phyloP scores from a whole-genome alignment of 2,888 invertebrate species.

The Plagodis pulveraria region DNA sequence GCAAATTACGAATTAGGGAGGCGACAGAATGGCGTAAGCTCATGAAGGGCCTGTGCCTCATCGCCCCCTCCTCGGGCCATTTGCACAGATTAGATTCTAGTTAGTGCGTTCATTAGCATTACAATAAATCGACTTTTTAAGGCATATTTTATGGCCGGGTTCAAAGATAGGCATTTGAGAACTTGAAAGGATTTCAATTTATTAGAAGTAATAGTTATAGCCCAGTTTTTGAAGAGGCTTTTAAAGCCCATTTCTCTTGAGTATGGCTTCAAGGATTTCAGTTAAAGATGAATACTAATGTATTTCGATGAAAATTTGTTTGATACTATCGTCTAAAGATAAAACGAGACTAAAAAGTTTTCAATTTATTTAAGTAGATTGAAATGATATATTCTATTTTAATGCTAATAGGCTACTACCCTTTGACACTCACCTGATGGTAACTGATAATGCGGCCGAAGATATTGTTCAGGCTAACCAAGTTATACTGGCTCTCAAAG shows the following conservation, averaged over 20 bases:
- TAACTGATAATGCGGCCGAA: too few species aligned
- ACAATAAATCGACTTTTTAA: constrained; percentile 4
- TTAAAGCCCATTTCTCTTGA: constrained; percentile 1
- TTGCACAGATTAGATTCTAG: constrained; percentile 8
- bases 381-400: too few species aligned
- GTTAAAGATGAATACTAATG: not conserved
- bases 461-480: too few species aligned
- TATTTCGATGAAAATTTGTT: not conserved
- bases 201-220: constrained; percentile 15
- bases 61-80: not conserved
- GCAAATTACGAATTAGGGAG: constrained; percentile 16
- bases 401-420: too few species aligned
- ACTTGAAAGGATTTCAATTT: constrained; percentile 24
- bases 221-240: constrained; percentile 9
- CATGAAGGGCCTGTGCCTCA: constrained; percentile 4
- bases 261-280: constrained; percentile 17
- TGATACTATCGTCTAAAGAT: not conserved
- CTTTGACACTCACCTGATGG: too few species aligned
- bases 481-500: too few species aligned
- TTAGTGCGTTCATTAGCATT: constrained; percentile 4
- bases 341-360: too few species aligned
- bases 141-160: constrained; percentile 1
- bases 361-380: too few species aligned
- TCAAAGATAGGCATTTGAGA: constrained; percentile 9
- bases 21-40: constrained; percentile 17